Evolutionary conservation across 2,113 vertebrate species (phyloP).

Genomic region (Prunella fulvescens): DNA sequence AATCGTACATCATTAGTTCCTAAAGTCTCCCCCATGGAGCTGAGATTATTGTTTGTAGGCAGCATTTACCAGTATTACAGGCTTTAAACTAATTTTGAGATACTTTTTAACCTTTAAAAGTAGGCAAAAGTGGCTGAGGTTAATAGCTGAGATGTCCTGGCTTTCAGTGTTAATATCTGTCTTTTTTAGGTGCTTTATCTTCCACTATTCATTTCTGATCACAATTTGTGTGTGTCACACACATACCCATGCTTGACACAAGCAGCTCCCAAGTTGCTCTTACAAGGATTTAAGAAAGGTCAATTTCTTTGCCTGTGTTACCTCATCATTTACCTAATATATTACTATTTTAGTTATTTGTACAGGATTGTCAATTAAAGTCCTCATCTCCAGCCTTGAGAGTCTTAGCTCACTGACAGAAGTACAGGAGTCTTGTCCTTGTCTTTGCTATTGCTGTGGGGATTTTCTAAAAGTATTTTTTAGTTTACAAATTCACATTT

Average conservation of each 20-base stretch:
- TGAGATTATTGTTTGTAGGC: not conserved
- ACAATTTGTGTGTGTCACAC: not conserved
- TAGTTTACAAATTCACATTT: not conserved
- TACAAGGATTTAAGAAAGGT: not conserved
- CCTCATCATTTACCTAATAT: not conserved
- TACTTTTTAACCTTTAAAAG: not conserved
- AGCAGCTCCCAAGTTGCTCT: not conserved
- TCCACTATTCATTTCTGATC: not conserved
- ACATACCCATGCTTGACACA: not conserved
- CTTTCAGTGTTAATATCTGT: not conserved
- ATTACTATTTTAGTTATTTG: not conserved
- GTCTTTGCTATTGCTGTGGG: not conserved
- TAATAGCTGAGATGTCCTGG: not conserved
- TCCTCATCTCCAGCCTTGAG: not conserved
- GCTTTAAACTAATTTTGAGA: not conserved
- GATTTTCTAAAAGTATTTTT: not conserved
- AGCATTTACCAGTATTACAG: not conserved
- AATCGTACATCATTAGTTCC: not conserved
- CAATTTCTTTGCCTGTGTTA: not conserved
- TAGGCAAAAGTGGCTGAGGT: not conserved
- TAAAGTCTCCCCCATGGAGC: not conserved
- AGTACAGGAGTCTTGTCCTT: not conserved
- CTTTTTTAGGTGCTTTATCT: not conserved
- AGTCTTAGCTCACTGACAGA: not conserved
- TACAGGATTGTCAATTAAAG: not conserved